Evolutionary conservation across 2,888 invertebrate species (phyloP), one percentile per base, ranked within the genome.

Genomic region (Lasioglossum morio): DNA sequence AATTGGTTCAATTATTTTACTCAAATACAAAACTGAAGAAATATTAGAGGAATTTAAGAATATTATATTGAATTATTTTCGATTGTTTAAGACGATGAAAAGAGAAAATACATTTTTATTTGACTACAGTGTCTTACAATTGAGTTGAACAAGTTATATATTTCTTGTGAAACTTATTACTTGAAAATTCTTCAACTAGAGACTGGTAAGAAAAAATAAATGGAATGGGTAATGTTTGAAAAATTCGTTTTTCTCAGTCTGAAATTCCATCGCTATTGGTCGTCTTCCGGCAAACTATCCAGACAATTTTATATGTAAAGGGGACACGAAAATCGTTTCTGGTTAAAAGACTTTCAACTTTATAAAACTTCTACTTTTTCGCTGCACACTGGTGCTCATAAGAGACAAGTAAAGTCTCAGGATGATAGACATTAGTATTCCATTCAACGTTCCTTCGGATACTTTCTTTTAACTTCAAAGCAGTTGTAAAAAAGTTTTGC

Each of bases 261-360:
- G 34, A 19, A 66, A 34, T 19, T 66, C 16, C 19, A 27, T 63
- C 14, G 14, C 57, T 60, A 63, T 27, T 48, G 30, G 27, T 34
- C 63, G 19, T 63, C 2, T 27, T 16, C 30, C 63, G 16, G 12
- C 16, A 30, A 63, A 34, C 4, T 63, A 2, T 63, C 63, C 30
- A 16, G 30, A 63, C 63, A 30, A 14, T 63, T 63, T 63, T 27
- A 63, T 34, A 30, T 19, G 34, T 10, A 66, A 66, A 66, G 19
- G 2, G 34, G 34, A 66, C 34, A 66, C 30, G 66, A n/a, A 27
- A 27, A 27, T 27, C 43, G 72, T 27, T 27, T 30, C 46, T 12
- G 48, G 73, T 46, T 46, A 30, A 48, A 73, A 53, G 73, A 73
- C 30, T 34, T 48, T 53, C 48, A 53, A 53, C 53, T n/a, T 34